Evolutionary conservation across 1,140 invertebrate species (phyloP), one percentile per base, ranked within the genome.

Genomic region (Drosophila arizonae): DNA sequence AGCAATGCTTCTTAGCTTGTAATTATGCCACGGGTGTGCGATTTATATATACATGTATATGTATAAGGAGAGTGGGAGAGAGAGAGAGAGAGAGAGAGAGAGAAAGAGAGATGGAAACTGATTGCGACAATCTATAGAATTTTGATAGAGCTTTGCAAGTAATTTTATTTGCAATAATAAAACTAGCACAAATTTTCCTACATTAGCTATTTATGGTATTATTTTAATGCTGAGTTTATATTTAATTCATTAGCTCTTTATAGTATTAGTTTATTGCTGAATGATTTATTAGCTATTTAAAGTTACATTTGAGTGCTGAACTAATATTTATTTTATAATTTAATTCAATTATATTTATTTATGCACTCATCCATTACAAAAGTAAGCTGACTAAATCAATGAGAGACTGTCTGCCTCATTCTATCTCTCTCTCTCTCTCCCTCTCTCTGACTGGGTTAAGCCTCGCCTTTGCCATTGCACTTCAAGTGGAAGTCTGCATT

Each of bases 291-390:
- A 4, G 9, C 33, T 36, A 36, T 36, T 36, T 36, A 36, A 9
- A 36, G 33, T 10, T 9, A 10, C 8, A 2, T 9, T 9, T 15
- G 4, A 46, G 17, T 9, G 43, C 43, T 0, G 3, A 2, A 2
- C 4, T 8, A 45, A 46, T 15, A n/a, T 10, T 45, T 45, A 15
- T 15, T n/a, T 15, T 9, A 43, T 51, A 50, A 75, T 36, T 50
- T 75, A 76, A 85, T 85, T 85, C 74, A 81, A 85, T 81, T 86
- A 78, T 78, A 54, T 76, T 79, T 72, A 52, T 41, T 63, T 55
- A 54, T 48, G n/a, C 58, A 39, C 17, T 39, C 52, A 36, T 15
- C 15, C 28, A 11, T 55, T 55, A 3, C 3, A 36, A 55, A 63
- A 30, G n/a, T 41, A 60, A 72, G 56, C 17, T 68, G 72, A 76